phyloP scores from a whole-genome alignment of 2,797 vertebrate genomes.

The Pseudomugil tenellus region DNA sequence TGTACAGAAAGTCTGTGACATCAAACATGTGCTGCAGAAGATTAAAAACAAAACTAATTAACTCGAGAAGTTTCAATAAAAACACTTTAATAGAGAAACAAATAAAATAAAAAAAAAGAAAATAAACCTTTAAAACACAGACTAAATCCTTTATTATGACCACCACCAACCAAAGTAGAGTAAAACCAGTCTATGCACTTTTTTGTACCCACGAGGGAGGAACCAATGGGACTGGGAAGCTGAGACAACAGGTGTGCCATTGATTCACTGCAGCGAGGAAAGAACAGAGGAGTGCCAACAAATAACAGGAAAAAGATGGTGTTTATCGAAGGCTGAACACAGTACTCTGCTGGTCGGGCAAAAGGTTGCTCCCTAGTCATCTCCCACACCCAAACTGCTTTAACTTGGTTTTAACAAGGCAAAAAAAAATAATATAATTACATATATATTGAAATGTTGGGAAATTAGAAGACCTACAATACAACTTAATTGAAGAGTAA shows the following conservation, averaged over 20 bases:
- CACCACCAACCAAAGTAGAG: constrained; percentile 80
- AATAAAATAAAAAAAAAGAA: constrained; percentile 64
- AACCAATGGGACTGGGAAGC: constrained; percentile 54
- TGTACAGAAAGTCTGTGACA: background rate
- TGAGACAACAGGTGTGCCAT: constrained; percentile 73
- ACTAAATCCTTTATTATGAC: constrained; percentile 81
- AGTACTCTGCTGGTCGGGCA: constrained; percentile 76
- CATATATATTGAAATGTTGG: background rate
- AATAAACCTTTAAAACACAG: constrained; percentile 79
- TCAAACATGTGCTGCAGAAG: background rate
- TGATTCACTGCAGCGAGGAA: constrained; percentile 69
- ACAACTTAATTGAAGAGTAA: constrained; percentile 15
- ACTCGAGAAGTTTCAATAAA: constrained; percentile 66
- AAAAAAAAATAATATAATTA: background rate
- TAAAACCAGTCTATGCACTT: constrained; percentile 77
- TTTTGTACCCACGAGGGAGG: constrained; percentile 71
- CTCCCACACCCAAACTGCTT: constrained; percentile 24
- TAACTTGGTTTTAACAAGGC: constrained; percentile 28
- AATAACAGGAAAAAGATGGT: constrained; percentile 61
- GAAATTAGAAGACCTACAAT: constrained; percentile 13
- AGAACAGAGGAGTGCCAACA: constrained; percentile 65
- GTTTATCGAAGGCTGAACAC: constrained; percentile 68
- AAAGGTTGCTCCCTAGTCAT: constrained; percentile 73
- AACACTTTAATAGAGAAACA: constrained; percentile 84
- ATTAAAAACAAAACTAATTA: constrained; percentile 1